Base-by-base conservation (phyloP, 2,113 vertebrate species). In the Petaurus breviceps region DNA sequence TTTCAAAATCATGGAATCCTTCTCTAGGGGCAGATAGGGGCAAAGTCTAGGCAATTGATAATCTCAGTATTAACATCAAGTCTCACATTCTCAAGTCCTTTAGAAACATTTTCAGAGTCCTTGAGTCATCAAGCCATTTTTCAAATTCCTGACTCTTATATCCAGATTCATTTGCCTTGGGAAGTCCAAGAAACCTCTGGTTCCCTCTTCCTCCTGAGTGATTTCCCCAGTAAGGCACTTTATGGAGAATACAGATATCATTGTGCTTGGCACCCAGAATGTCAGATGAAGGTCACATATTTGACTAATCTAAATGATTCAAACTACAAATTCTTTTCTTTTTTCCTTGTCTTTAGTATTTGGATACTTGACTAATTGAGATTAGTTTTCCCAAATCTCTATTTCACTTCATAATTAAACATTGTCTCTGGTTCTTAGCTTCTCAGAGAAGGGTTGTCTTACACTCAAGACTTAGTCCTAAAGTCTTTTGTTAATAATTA, bases 111-210 rank as follows among this genome's bases (percentile, higher is more conserved):
- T 94, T 92, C 55, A 91, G 12, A 96, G 93, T 95, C 96, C 68
- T 93, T 96, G 51, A 94, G 92, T 51, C n/a, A 92, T 95, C 3
- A 95, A 92, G 91, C 89, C 22, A 94, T 95, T 95, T 95, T 95
- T 95, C 93, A 96, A 89, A 94, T n/a, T 43, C 46, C 54, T 54
- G 55, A 49, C 0, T 54, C 28, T 93, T 22, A 91, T 92, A 68
- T 28, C 47, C 14, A 84, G 90, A 93, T 95, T 97, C 89, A 96
- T 97, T 97, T 98, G 95, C 95, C 93, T 97, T 93, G 92, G 47
- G 55, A 92, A 91, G 94, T 94, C 92, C 61, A 92, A 96, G 55
- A 90, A 93, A 46, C 95, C 93, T 93, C 68, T 19, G 94, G 91
- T 93, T 93, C 16, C 25, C 2, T 94, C 90, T 93, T 46, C 43